Conservation (phyloP, 2,113 vertebrate species). For the Ceyx cyanopectus region DNA sequence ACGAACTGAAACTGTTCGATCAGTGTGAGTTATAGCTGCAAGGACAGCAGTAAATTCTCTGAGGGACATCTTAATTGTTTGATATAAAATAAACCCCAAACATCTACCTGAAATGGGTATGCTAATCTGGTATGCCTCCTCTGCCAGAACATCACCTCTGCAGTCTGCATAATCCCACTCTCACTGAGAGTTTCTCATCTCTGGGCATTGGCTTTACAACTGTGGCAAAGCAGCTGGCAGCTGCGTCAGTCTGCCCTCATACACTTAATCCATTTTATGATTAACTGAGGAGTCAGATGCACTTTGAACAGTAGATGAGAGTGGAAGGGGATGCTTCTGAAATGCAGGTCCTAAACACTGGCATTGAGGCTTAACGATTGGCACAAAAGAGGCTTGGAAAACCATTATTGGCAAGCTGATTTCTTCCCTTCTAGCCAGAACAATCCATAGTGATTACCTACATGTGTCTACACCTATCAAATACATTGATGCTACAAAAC, state of each 20-base stretch:
- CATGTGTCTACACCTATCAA: not conserved
- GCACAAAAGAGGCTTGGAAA: not conserved
- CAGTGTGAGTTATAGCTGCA: not conserved
- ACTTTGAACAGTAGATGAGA: not conserved
- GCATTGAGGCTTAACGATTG: not conserved
- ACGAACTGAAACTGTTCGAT: not conserved
- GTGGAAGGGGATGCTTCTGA: not conserved
- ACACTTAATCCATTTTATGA: too few relatives aligned
- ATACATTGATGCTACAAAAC: not conserved
- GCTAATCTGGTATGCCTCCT: not conserved
- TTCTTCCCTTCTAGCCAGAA: not conserved
- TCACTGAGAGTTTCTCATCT: not conserved
- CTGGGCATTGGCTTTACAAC: not conserved
- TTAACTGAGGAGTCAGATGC: not conserved
- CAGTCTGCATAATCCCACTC: not conserved
- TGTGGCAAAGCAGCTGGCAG: not conserved
- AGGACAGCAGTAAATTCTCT: not conserved
- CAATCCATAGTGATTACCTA: not conserved
- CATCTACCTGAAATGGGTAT: not conserved
- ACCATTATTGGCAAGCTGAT: not conserved
- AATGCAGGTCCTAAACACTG: not conserved
- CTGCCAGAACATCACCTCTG: not conserved
- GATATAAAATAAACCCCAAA: not conserved
- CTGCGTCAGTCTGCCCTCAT: rapidly evolving
- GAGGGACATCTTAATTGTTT: not conserved